Base-by-base conservation (phyloP, 2,888 invertebrate species). In the Stictocephala bisonia region DNA sequence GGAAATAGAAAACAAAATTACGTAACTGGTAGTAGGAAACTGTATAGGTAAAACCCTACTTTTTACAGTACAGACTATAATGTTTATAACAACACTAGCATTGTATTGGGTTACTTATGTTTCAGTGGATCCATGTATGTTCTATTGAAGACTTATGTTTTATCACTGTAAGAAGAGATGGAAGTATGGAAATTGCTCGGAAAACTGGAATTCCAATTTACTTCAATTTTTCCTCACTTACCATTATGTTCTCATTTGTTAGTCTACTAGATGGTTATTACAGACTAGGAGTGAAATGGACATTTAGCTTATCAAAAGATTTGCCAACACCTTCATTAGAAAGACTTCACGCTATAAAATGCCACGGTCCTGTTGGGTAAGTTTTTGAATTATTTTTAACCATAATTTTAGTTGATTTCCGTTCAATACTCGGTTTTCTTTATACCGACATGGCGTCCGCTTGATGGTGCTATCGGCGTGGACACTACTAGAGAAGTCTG, bases 331-430 rank as follows among this genome's bases (percentile, higher is more conserved):
- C 95, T 3, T 93, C 93, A 3, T 84, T 96, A 73, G 88, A 89
- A 80, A 89, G 88, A 79, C 84, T 96, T 20, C 89, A 91, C 77
- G 85, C 87, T 75, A 86, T 92, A 80, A 93, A 92, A 84, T 95
- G 94, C 81, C 96, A 96, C 84, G 96, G 96, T 20, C 96, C 96
- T 67, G 91, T 96, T 68, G 94, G 95, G 93, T 93, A 86, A 86
- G 87, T 81, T 71, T 70, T 48, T 20, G n/a, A n/a, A n/a, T n/a
- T n/a, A n/a, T n/a, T n/a, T n/a, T n/a, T n/a, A n/a, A n/a, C n/a
- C n/a, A n/a, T 35, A 70, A 44, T 27, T 56, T 56, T 56, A 72
- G 41, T 77, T 29, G 50, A 64, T 41, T 24, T 24, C 64, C 44
- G 58, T 51, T 50, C 51, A 70, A 73, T 74, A 13, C 48, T 13